These are phyloP conservation scores for Garra rufa DNA, from an alignment of 2,113 vertebrate species.

Conservation along the genomic window DNA sequence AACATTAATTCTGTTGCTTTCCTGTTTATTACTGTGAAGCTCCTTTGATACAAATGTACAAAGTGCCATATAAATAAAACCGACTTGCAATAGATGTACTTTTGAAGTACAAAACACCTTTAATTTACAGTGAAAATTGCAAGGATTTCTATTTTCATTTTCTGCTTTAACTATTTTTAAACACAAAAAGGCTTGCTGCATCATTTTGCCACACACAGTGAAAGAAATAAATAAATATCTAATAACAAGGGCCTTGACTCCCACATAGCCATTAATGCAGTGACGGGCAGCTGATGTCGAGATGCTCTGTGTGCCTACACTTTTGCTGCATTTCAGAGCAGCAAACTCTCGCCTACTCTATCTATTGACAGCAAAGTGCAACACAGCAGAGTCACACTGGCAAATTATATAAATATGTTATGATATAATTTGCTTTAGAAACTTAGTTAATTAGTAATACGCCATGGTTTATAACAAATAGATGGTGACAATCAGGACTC, in stretches of 20 bases:
- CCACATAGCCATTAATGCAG: constrained; percentile 32
- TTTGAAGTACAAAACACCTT: no score
- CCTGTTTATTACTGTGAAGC: neutral
- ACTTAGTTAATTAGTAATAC: neutral
- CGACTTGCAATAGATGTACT: neutral
- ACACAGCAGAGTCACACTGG: neutral
- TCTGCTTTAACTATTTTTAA: neutral
- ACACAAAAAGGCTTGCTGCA: neutral
- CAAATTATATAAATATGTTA: neutral
- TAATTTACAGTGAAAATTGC: no score
- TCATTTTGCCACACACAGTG: neutral
- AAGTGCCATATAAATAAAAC: neutral
- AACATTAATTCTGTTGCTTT: no score
- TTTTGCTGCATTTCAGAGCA: neutral
- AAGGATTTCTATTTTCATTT: no score
- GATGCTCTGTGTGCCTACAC: constrained; percentile 24
- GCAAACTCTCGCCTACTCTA: neutral
- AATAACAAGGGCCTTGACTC: constrained; percentile 27
- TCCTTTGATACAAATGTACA: neutral
- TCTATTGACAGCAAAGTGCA: neutral
- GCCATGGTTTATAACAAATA: neutral
- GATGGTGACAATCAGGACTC: neutral
- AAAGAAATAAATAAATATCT: neutral
- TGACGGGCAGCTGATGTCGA: neutral
- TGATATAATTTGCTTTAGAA: neutral